Percentiles rank a stretch among this genome's conserved stretches.
Evolutionary conservation across 2,113 vertebrate genomes (phyloP).

Genomic region (Gorilla gorilla): DNA sequence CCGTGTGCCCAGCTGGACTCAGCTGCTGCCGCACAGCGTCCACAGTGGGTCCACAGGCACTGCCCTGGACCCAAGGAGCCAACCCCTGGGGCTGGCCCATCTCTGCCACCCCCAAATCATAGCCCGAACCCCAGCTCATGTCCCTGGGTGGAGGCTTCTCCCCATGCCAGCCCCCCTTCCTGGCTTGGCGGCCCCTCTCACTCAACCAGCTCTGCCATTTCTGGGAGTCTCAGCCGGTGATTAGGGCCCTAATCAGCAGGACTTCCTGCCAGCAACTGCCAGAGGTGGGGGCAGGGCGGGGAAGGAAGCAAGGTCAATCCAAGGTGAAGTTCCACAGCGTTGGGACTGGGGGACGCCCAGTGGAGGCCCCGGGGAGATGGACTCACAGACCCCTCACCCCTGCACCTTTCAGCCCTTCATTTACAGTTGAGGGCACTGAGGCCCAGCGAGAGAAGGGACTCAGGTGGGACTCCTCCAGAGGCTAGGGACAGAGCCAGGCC

Average conservation of each 20-base stretch:
- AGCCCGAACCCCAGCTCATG: neutral
- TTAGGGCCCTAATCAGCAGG: conserved; percentile 80
- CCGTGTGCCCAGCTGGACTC: neutral
- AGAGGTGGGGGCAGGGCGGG: conserved; percentile 54
- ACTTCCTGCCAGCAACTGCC: conserved; percentile 77
- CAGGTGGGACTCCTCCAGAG: neutral
- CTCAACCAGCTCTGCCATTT: conserved; percentile 62
- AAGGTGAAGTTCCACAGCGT: conserved; percentile 72
- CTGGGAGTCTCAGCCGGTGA: conserved; percentile 75
- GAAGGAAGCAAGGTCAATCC: conserved; percentile 75
- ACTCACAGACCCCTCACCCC: neutral
- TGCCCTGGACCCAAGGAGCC: neutral
- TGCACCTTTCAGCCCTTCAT: neutral
- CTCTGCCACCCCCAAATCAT: neutral
- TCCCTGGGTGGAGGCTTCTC: neutral
- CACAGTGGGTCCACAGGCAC: neutral
- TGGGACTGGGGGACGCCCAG: neutral
- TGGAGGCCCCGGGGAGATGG: neutral
- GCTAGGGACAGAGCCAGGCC: neutral
- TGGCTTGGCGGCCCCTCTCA: conserved; percentile 21
- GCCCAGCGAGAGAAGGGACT: neutral
- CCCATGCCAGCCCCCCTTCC: neutral
- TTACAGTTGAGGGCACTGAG: neutral
- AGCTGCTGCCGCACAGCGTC: neutral
- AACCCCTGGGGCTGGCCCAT: neutral